Evolutionary conservation across 2,113 vertebrate species (phyloP), one percentile per base, ranked within the genome.

Genomic region (Platycercus adscitus): DNA sequence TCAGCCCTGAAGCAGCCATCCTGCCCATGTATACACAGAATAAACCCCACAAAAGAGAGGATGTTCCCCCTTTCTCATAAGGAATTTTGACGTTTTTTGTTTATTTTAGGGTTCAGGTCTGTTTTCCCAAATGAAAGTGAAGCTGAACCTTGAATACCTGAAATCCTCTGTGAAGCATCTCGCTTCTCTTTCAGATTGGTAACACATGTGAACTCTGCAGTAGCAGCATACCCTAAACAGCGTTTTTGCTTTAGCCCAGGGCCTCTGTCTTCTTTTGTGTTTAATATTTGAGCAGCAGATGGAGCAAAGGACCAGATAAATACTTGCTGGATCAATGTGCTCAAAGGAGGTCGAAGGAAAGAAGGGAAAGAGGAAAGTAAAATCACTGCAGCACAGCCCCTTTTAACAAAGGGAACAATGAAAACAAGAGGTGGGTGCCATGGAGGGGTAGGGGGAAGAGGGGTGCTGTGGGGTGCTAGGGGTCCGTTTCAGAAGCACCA

Each of bases 211-310:
- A 44, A 4, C 41, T n/a, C 52, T 46, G 50, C 26, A 17, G 72
- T 3, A 81, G 56, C 55, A 64, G 26, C 33, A 7, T 9, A 37
- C 5, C n/a, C 60, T 52, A 26, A 63, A 12, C 5, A 73, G 31
- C 23, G 10, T 37, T 80, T 81, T 37, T 70, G 23, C 44, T 69
- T 35, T n/a, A 47, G 68, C 41, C 15, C 9, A 20, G 72, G 49
- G 17, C 3, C 83, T 91, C 66, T 65, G 33, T 37, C 50, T 84
- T 71, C 77, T 43, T 55, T 75, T 10, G 11, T 39, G 26, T 94
- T 55, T 85, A 77, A 25, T 63, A 72, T 92, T 91, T 94, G 87
- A 73, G 91, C 88, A 96, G 93, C 90, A 96, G 97, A 89, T 97
- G 96, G 94, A 94, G 92, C 85, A 95, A 70, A 96, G 93, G 53